phyloP scores from a whole-genome alignment of 2,888 invertebrate species.

The Drosophila eohydei region DNA sequence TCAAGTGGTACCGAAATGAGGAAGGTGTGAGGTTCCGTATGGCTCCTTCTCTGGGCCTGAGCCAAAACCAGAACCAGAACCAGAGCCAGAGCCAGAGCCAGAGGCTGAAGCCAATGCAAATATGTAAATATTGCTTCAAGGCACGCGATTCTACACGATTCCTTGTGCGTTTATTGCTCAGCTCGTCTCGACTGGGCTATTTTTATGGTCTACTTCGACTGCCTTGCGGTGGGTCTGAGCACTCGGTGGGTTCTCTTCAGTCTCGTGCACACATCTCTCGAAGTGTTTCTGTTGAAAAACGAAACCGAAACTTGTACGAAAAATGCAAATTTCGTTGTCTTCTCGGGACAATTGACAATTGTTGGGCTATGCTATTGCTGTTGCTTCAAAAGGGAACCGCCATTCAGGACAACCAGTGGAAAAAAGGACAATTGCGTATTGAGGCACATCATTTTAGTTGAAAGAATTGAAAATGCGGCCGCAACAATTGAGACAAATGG shows the following conservation, averaged over 20 bases:
- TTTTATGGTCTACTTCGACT: slow-evolving; percentile 61
- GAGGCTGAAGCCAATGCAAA: slow-evolving; percentile 43
- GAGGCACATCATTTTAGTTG: slow-evolving; percentile 67
- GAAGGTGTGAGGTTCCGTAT: slow-evolving; percentile 53
- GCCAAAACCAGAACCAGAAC: neutral
- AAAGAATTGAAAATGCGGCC: slow-evolving; percentile 57
- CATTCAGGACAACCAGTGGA: slow-evolving; percentile 34
- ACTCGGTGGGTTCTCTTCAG: slow-evolving; percentile 3
- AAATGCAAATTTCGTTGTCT: slow-evolving; percentile 67
- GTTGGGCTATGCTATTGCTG: slow-evolving; percentile 38
- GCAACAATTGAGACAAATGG: slow-evolving; percentile 63
- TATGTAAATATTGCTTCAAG: slow-evolving; percentile 73
- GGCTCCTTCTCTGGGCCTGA: slow-evolving; percentile 17
- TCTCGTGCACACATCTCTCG: slow-evolving; percentile 23
- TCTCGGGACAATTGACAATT: slow-evolving; percentile 47
- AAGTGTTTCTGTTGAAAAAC: slow-evolving; percentile 52
- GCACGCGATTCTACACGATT: slow-evolving; percentile 69
- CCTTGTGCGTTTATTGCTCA: slow-evolving; percentile 44
- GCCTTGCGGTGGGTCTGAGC: slow-evolving; percentile 69
- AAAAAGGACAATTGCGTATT: slow-evolving; percentile 77
- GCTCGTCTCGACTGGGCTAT: slow-evolving; percentile 43
- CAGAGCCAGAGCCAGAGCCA: neutral
- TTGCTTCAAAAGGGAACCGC: slow-evolving; percentile 65
- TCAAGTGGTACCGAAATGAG: slow-evolving; percentile 36
- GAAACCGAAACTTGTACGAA: slow-evolving; percentile 58